Conservation (phyloP, 2,797 vertebrate genomes). For the Sebastes reedi region DNA sequence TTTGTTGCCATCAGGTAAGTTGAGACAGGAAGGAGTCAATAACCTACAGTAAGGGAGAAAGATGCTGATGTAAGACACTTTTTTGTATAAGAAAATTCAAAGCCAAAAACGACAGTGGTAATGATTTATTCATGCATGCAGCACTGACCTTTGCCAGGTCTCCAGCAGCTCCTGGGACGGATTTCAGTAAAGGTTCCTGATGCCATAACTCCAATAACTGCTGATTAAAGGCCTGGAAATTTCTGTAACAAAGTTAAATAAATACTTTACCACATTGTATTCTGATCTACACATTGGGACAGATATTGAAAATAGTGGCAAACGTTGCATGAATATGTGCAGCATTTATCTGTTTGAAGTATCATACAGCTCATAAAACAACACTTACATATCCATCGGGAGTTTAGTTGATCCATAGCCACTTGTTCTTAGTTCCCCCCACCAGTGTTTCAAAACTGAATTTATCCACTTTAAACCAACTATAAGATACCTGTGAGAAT, state of each 20-base stretch:
- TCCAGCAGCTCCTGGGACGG: conserved; percentile 88
- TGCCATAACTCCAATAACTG: conserved; percentile 89
- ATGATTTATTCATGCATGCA: conserved; percentile 1
- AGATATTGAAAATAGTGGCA: not conserved
- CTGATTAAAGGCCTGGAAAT: conserved; percentile 88
- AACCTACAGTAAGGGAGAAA: conserved; percentile 71
- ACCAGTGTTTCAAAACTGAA: conserved; percentile 92
- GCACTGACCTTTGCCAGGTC: conserved; percentile 89
- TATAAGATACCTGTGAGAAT: conserved; percentile 85
- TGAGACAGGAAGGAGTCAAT: conserved; percentile 90
- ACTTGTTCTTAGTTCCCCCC: conserved; percentile 85
- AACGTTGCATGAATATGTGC: not conserved
- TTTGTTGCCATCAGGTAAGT: conserved; percentile 77
- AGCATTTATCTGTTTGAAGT: not conserved
- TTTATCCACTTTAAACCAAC: conserved; percentile 92
- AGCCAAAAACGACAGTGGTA: not conserved
- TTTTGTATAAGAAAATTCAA: not conserved
- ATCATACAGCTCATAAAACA: conserved; percentile 9
- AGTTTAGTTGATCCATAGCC: conserved; percentile 65
- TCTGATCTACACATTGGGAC: not conserved
- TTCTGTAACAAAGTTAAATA: conserved; percentile 76
- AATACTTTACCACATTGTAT: not conserved
- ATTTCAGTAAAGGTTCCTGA: conserved; percentile 85
- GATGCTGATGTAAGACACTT: not conserved
- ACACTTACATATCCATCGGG: conserved; percentile 85